phyloP scores from a whole-genome alignment of 1,140 invertebrate species.

The Tetragonula clypearis region DNA sequence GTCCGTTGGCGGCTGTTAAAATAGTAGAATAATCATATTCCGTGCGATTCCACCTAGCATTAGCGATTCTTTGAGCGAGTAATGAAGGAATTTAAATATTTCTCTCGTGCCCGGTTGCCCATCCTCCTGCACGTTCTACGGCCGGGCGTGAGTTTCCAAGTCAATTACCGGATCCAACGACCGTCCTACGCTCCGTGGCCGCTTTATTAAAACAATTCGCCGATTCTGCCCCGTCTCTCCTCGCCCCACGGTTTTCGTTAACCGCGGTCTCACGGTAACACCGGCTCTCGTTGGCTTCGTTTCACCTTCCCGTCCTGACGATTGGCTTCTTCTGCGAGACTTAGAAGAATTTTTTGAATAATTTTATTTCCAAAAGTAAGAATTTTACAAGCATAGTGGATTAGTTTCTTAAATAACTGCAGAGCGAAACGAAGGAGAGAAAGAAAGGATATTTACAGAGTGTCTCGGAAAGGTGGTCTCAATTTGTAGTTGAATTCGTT shows the following conservation, averaged over 20 bases:
- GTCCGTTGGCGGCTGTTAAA: slow-evolving; percentile 62
- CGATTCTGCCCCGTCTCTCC: slow-evolving; percentile 55
- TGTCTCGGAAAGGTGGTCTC: not conserved
- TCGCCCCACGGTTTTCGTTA: slow-evolving; percentile 19
- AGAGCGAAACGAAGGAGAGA: not conserved
- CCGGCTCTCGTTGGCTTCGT: not conserved
- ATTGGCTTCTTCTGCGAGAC: slow-evolving; percentile 22
- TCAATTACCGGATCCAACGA: slow-evolving; percentile 78
- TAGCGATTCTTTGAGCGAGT: slow-evolving; percentile 77
- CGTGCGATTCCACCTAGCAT: slow-evolving; percentile 73
- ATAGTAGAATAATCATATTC: slow-evolving; percentile 78
- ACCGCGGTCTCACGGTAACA: slow-evolving; percentile 39
- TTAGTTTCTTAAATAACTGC: too few species aligned
- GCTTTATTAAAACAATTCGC: slow-evolving; percentile 79
- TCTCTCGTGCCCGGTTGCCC: slow-evolving; percentile 62
- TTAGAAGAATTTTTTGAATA: slow-evolving; percentile 37
- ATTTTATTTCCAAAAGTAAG: not conserved
- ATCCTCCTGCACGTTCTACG: slow-evolving; percentile 15
- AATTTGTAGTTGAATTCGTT: not conserved
- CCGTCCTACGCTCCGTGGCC: slow-evolving; percentile 68
- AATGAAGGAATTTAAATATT: slow-evolving; percentile 80
- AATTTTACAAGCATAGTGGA: not conserved
- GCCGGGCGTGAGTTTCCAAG: slow-evolving; percentile 73
- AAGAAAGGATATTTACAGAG: not conserved
- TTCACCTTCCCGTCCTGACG: slow-evolving; percentile 7